Percentiles rank a stretch among this genome's conserved stretches.
Evolutionary conservation across 2,888 invertebrate genomes (phyloP).

Genomic region (Drosophila koepferae): DNA sequence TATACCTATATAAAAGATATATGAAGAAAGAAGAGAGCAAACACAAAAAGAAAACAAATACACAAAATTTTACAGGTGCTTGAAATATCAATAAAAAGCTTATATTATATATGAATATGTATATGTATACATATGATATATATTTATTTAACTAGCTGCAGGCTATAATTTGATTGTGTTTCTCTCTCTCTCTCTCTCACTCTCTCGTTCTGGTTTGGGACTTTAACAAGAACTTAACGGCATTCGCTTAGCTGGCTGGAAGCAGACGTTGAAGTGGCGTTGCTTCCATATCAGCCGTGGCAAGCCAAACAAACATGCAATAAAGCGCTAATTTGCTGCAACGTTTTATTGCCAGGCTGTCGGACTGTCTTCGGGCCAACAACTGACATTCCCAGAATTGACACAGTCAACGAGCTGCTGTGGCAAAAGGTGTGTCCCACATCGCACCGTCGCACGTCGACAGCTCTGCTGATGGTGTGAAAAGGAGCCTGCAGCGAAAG

Average conservation of each 20-base stretch:
- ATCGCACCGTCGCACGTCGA: slow-evolving; percentile 63
- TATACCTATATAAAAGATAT: slow-evolving; percentile 33
- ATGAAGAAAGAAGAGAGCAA: slow-evolving; percentile 8
- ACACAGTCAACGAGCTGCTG: slow-evolving; percentile 65
- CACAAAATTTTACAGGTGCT: slow-evolving; percentile 54
- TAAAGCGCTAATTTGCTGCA: slow-evolving; percentile 75
- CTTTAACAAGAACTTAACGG: slow-evolving; percentile 70
- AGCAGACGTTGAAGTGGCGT: slow-evolving; percentile 27
- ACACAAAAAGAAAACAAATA: slow-evolving; percentile 14
- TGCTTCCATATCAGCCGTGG: slow-evolving; percentile 21
- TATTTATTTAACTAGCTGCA: slow-evolving; percentile 20
- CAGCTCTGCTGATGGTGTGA: slow-evolving; percentile 57
- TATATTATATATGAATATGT: slow-evolving; percentile 53
- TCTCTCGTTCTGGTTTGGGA: not conserved
- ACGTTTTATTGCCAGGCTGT: slow-evolving; percentile 63
- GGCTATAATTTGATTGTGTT: slow-evolving; percentile 52
- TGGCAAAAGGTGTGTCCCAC: slow-evolving; percentile 67
- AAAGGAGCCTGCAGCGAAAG: slow-evolving; percentile 46
- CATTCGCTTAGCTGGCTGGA: slow-evolving; percentile 36
- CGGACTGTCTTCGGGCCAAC: slow-evolving; percentile 18
- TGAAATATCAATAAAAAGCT: slow-evolving; percentile 71
- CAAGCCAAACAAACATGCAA: slow-evolving; percentile 73
- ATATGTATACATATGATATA: not conserved
- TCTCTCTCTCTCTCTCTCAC: not conserved
- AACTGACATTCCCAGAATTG: slow-evolving; percentile 73